These are phyloP conservation scores for Falco columbarius DNA, from an alignment of 2,797 vertebrate species.

Conservation along the genomic window DNA sequence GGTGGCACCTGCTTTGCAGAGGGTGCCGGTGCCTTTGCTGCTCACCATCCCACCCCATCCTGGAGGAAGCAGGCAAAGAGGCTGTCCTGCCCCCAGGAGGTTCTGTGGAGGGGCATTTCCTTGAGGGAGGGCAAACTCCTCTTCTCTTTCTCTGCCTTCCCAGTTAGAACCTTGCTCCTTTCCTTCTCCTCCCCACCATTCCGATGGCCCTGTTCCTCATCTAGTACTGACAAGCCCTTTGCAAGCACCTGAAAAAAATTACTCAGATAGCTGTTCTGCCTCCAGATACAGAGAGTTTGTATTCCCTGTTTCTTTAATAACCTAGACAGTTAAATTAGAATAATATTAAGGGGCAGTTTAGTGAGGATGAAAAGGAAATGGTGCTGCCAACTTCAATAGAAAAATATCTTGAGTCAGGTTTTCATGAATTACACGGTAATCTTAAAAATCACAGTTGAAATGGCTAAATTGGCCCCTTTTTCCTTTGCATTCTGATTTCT, in stretches of 20 bases:
- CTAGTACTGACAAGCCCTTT: neutral
- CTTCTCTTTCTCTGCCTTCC: neutral
- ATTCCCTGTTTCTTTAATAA: conserved; percentile 11
- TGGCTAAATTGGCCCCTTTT: neutral
- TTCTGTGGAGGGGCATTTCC: neutral
- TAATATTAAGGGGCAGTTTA: conserved; percentile 15
- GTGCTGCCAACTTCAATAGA: neutral
- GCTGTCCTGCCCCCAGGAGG: neutral
- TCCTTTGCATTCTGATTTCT: conserved; percentile 33
- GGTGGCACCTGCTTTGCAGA: neutral
- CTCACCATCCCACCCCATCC: neutral
- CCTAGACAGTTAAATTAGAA: neutral
- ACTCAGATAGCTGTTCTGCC: neutral
- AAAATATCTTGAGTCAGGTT: neutral
- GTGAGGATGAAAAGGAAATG: neutral
- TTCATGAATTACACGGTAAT: neutral
- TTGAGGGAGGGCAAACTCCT: neutral
- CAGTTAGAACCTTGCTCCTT: neutral
- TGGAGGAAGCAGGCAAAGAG: neutral
- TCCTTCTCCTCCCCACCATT: neutral
- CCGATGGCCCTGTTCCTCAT: neutral
- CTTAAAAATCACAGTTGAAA: conserved; percentile 42
- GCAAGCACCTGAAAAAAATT: neutral
- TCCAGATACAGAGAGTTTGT: neutral
- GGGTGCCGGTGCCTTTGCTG: neutral